phyloP scores from a whole-genome alignment of 2,113 vertebrate genomes.

The Cryptoleucopteryx plumbea region DNA sequence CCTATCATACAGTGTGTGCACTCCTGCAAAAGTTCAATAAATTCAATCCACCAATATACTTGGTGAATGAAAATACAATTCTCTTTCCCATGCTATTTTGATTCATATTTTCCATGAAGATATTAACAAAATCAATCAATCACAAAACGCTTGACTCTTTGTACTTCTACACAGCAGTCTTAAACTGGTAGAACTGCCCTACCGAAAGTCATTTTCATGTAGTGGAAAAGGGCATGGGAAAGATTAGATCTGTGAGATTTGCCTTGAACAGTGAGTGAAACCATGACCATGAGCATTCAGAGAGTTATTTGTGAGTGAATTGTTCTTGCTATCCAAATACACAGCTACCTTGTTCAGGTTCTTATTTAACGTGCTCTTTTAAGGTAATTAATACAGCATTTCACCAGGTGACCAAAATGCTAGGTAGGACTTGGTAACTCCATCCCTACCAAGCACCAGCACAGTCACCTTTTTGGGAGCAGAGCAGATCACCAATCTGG shows the following conservation, averaged over 20 bases:
- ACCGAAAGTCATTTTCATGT: background rate
- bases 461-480: background rate
- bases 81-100: constrained; percentile 20
- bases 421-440: background rate
- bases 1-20: background rate
- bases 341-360: background rate
- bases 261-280: background rate
- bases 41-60: background rate
- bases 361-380: background rate
- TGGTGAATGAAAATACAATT: constrained; percentile 6
- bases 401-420: background rate
- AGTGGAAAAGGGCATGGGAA: constrained; percentile 25
- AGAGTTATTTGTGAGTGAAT: background rate
- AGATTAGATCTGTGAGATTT: constrained; percentile 20
- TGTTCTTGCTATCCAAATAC: background rate
- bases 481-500: background rate
- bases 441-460: background rate
- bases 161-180: background rate
- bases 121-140: constrained; percentile 32
- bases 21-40: background rate
- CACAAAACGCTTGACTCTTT: background rate
- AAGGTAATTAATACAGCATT: background rate
- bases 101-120: constrained; percentile 35
- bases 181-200: background rate
- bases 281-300: background rate